Conservation (phyloP, 2,797 vertebrate genomes). For the Chanos chanos region DNA sequence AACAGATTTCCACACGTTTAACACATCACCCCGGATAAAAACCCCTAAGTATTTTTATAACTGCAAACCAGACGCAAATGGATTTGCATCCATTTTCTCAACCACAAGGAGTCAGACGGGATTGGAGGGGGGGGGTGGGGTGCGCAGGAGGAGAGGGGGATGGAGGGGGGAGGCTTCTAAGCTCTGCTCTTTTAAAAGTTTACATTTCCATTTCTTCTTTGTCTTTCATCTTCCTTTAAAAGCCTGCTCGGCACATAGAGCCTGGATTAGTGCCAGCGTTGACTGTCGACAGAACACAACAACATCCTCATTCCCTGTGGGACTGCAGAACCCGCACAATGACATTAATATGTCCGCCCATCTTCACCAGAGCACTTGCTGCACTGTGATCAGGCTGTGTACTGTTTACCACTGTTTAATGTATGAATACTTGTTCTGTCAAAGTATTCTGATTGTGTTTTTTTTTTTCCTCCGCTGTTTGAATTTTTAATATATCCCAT, state of each 20-base stretch:
- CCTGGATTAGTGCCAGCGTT: constrained; percentile 69
- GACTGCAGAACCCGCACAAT: constrained; percentile 64
- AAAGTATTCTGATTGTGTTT: constrained; percentile 65
- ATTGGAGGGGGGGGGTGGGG: constrained; percentile 32
- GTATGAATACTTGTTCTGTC: constrained; percentile 65
- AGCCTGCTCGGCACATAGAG: constrained; percentile 68
- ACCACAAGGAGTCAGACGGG: constrained; percentile 6
- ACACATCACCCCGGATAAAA: constrained; percentile 68
- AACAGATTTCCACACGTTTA: constrained; percentile 84
- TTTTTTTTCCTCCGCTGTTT: constrained; percentile 69
- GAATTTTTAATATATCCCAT: constrained; percentile 72
- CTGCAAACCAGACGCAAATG: constrained; percentile 73
- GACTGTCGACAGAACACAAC: constrained; percentile 49
- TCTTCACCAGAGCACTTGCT: constrained; percentile 38
- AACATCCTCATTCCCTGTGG: constrained; percentile 59
- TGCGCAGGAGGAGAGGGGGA: constrained; percentile 42
- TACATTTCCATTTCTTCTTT: constrained; percentile 60
- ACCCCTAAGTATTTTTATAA: constrained; percentile 79
- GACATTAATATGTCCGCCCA: constrained; percentile 59
- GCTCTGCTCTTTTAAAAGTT: constrained; percentile 66
- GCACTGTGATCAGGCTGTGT: constrained; percentile 59
- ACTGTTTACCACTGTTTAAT: constrained; percentile 52
- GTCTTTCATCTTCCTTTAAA: constrained; percentile 52
- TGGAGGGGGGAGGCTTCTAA: constrained; percentile 56
- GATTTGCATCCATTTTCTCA: constrained; percentile 72